Conservation (phyloP, 2,888 invertebrate genomes). For the Drosophila leonis region DNA sequence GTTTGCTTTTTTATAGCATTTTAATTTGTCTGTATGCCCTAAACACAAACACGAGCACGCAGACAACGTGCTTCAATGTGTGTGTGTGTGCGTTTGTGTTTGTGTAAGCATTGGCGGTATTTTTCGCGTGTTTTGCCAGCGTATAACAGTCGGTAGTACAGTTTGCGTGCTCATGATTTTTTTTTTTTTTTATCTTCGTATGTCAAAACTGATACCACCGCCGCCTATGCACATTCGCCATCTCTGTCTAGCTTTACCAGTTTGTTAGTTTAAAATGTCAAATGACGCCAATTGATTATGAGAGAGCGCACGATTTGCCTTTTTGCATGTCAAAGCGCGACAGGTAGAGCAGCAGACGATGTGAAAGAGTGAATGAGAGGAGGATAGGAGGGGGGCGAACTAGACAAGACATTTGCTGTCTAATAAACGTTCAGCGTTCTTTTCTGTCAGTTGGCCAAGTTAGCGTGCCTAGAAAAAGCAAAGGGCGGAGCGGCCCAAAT, state of each 20-base stretch:
- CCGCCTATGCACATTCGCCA: constrained; percentile 15
- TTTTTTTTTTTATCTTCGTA: constrained; percentile 46
- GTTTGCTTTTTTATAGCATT: constrained; percentile 80
- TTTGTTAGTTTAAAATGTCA: constrained; percentile 76
- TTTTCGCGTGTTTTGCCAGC: constrained; percentile 59
- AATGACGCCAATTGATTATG: constrained; percentile 82
- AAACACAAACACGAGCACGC: constrained; percentile 68
- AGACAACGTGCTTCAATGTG: constrained; percentile 24
- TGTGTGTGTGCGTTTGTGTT: constrained; percentile 12
- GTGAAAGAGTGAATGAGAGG: background rate
- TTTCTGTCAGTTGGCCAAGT: constrained; percentile 62
- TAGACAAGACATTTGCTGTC: constrained; percentile 73
- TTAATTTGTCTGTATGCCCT: constrained; percentile 78
- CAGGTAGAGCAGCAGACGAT: constrained; percentile 60
- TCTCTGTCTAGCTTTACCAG: constrained; percentile 41
- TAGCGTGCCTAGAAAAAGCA: constrained; percentile 68
- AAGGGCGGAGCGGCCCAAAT: constrained; percentile 59
- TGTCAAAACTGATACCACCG: constrained; percentile 53
- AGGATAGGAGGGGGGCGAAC: background rate
- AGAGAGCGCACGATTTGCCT: constrained; percentile 67
- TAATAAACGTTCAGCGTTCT: constrained; percentile 72
- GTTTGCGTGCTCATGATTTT: constrained; percentile 57
- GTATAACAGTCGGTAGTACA: constrained; percentile 66
- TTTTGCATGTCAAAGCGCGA: constrained; percentile 75
- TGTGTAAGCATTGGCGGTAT: constrained; percentile 40